A percentile compares a stretch with the other conserved stretches of the same genome.
Evolutionary conservation across 2,797 vertebrate species (phyloP).

Genomic region (Mycteria americana): DNA sequence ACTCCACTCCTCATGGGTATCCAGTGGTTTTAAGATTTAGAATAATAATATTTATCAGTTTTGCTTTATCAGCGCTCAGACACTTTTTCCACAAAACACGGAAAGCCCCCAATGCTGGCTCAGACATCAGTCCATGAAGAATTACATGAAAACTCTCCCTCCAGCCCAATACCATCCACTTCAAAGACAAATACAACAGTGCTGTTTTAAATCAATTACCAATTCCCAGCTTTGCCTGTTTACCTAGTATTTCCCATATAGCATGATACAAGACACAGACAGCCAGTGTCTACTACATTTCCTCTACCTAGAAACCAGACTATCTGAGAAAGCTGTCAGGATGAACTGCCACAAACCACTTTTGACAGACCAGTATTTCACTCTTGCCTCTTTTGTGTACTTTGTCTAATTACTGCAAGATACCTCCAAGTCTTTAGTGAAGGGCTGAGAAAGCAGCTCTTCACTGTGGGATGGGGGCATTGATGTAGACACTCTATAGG

Average conservation of each 20-base stretch:
- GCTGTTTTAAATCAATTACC: background rate
- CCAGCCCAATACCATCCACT: background rate
- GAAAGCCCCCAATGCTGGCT: background rate
- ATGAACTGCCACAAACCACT: background rate
- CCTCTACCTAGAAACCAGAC: background rate
- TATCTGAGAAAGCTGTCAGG: background rate
- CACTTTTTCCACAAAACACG: background rate
- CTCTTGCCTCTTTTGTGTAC: background rate
- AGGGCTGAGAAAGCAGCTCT: background rate
- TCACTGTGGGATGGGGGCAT: fast-evolving
- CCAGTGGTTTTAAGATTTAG: background rate
- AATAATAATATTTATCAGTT: background rate
- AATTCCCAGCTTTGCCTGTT: background rate
- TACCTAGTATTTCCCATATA: background rate
- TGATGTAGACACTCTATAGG: fast-evolving
- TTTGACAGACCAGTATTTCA: background rate
- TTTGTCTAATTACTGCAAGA: background rate
- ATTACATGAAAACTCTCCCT: background rate
- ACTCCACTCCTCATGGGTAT: background rate
- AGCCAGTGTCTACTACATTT: background rate
- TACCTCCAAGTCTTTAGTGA: fast-evolving
- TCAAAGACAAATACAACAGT: background rate
- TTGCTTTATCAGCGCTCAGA: background rate
- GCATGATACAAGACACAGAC: background rate
- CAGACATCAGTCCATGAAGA: background rate